Conservation (phyloP, 1,140 invertebrate genomes). For the Psix sp. region DNA sequence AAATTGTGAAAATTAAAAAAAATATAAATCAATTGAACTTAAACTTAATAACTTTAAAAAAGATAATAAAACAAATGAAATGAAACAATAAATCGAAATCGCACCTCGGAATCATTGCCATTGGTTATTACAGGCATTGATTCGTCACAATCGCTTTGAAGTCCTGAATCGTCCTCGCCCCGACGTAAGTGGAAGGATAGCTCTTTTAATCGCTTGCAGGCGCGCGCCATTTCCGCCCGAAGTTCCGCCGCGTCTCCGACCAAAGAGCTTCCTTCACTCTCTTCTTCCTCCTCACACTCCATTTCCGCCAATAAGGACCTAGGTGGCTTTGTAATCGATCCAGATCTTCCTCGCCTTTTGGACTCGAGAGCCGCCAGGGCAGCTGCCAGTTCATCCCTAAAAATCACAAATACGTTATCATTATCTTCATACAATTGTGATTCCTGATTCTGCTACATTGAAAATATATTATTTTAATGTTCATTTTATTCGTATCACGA, state of each 20-base stretch:
- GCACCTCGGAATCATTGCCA: conserved; percentile 68
- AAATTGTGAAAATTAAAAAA: too few species aligned
- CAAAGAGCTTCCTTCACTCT: conserved; percentile 74
- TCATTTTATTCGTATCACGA: too few species aligned
- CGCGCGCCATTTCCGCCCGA: conserved; percentile 80
- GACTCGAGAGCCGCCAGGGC: conserved; percentile 67
- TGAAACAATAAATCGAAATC: neutral
- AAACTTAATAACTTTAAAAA: too few species aligned
- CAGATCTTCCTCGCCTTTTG: conserved; percentile 66
- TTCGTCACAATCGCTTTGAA: conserved; percentile 79
- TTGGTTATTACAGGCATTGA: conserved; percentile 75
- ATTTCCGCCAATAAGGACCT: conserved; percentile 85
- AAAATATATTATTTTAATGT: too few species aligned
- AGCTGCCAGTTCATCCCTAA: conserved; percentile 72
- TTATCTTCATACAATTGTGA: neutral
- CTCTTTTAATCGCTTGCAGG: conserved; percentile 81
- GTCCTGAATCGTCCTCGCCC: conserved; percentile 81
- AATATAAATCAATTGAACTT: too few species aligned
- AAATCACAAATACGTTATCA: conserved; percentile 21
- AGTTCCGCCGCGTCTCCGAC: conserved; percentile 78
- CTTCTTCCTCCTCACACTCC: conserved; percentile 81
- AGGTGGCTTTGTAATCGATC: conserved; percentile 71
- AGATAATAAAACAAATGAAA: neutral
- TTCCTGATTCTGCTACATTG: neutral
- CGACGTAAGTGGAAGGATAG: conserved; percentile 83